Evolutionary conservation across 2,113 vertebrate genomes (phyloP), one percentile per base, ranked within the genome.

Genomic region (Callipepla californica): DNA sequence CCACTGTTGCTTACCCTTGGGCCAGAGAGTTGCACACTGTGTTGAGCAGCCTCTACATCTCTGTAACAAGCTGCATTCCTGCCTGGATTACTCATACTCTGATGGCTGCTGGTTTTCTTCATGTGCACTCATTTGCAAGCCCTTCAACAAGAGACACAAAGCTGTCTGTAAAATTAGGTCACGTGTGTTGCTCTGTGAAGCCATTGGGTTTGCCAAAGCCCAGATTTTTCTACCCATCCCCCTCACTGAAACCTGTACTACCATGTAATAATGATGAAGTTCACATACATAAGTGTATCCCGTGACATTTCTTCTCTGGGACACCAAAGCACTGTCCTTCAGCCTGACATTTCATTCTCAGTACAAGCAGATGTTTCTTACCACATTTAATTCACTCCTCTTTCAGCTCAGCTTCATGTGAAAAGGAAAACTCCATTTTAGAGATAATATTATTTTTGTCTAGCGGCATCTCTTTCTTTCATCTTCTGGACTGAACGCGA

Each of bases 71-170:
- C 70, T 2, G 0, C 89, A 91, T 96, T 95, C 93, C 63, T 9
- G 0, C n/a, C 53, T 94, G 70, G 89, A 95, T 96, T 95, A 89
- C 81, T 94, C 67, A 93, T 91, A 92, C 94, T 92, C 84, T 53
- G 25, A 58, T 92, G 91, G 53, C 62, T 85, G 36, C 84, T 89
- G 81, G 50, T 95, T 95, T 94, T 91, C 74, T 93, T 92, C 70
- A 69, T 91, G 91, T 91, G 89, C 87, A 85, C 63, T 95, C 74
- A 89, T 94, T 94, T 92, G 67, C 84, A 92, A 94, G 74, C 40
- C 13, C 6, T 86, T 94, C 75, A 93, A 65, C 23, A 75, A 53
- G 66, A 85, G 48, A 87, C 74, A 92, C 78, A 95, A 96, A 91
- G 87, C 78, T 72, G 36, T 65, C 53, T 79, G 70, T 72, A 91